phyloP scores from a whole-genome alignment of 2,113 vertebrate genomes.

The Lathamus discolor region DNA sequence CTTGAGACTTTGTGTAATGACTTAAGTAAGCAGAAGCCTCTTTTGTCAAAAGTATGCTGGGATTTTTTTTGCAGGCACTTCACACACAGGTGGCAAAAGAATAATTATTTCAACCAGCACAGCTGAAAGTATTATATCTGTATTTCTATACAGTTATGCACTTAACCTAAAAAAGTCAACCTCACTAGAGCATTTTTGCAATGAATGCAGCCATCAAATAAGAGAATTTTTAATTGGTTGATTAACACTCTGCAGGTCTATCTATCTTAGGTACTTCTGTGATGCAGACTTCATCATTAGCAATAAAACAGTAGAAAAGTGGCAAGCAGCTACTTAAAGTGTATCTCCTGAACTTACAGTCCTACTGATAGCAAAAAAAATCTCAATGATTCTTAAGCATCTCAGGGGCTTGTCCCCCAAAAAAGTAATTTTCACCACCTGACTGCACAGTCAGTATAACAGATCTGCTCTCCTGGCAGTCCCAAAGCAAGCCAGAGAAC shows the following conservation, averaged over 20 bases:
- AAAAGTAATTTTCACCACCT: background rate
- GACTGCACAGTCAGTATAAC: background rate
- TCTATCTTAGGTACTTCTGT: rapidly evolving
- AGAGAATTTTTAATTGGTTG: background rate
- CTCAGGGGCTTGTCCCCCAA: background rate
- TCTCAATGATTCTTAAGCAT: background rate
- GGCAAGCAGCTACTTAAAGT: background rate
- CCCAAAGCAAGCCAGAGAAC: background rate
- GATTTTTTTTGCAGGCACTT: background rate
- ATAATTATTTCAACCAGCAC: background rate
- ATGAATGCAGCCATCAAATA: background rate
- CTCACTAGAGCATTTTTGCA: background rate
- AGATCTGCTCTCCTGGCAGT: background rate
- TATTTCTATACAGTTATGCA: background rate
- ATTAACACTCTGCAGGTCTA: background rate
- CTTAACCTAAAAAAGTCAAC: background rate
- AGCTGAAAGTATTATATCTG: background rate
- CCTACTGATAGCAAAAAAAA: background rate
- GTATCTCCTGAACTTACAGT: background rate
- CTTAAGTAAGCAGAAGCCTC: background rate
- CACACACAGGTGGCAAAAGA: background rate
- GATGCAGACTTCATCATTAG: background rate
- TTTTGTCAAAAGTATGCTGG: background rate
- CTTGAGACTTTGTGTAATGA: background rate
- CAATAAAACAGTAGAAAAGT: background rate